A percentile compares a stretch with the other conserved stretches of the same genome.
phyloP scores from a whole-genome alignment of 2,888 invertebrate genomes.

The Rutpela maculata region DNA sequence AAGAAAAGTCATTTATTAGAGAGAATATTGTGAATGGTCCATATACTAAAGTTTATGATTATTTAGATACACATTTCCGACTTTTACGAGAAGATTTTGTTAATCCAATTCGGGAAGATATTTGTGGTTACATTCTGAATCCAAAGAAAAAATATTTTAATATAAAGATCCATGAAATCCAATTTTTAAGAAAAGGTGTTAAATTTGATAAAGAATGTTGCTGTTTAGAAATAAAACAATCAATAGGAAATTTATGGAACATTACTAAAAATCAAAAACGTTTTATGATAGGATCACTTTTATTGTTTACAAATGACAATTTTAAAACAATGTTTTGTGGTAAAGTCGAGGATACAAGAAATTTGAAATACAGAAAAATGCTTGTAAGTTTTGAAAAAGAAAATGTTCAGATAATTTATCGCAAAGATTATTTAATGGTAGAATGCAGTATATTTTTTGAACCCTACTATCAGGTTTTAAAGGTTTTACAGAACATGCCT shows the following conservation, averaged over 20 bases:
- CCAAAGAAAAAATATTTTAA: not conserved
- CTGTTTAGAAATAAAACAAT: not conserved
- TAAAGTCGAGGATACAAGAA: not conserved
- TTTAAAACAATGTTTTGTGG: conserved; percentile 5
- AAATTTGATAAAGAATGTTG: not conserved
- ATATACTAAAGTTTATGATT: not conserved
- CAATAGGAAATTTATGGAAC: not conserved
- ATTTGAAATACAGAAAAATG: not conserved
- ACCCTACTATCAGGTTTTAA: conserved; percentile 85
- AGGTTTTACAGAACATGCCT: conserved; percentile 79
- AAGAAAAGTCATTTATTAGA: not conserved
- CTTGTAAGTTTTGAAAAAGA: not conserved
- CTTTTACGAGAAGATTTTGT: conserved; percentile 6
- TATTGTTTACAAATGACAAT: not conserved
- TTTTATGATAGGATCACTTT: conserved; percentile 12
- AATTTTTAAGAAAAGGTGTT: not conserved
- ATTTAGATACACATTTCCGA: conserved; percentile 4
- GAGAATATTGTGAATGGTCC: not conserved
- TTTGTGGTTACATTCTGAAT: not conserved
- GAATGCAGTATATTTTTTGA: conserved; percentile 89
- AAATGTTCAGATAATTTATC: conserved; percentile 59
- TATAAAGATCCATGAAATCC: not conserved
- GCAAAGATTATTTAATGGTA: conserved; percentile 78
- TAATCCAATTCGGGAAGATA: conserved; percentile 14
- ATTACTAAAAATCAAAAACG: not conserved